Evolutionary conservation across 2,888 invertebrate species (phyloP).

Genomic region (Eretmocerus hayati): DNA sequence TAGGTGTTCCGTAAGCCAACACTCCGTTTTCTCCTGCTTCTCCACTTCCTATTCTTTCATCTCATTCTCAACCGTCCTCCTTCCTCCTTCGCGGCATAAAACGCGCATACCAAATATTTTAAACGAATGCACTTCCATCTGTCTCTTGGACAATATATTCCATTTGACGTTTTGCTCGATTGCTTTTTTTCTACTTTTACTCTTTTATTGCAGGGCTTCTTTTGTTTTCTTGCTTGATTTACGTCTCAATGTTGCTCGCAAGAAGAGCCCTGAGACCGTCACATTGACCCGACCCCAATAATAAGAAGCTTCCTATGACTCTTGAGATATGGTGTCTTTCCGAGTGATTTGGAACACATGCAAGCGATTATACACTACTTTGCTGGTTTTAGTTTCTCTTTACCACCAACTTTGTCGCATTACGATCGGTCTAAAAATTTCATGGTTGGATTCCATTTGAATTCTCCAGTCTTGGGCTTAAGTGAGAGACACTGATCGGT

Average conservation of each 20-base stretch:
- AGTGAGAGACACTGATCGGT: too few relatives aligned
- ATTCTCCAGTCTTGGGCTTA: too few relatives aligned
- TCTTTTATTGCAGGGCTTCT: too few relatives aligned
- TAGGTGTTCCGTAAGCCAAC: constrained; percentile 34
- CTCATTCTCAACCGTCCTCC: constrained; percentile 9
- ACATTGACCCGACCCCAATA: neutral
- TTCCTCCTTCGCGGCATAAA: constrained; percentile 4
- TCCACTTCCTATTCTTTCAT: constrained; percentile 19
- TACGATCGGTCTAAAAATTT: neutral
- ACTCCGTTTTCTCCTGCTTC: constrained; percentile 26
- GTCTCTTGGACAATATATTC: constrained; percentile 18
- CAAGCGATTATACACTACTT: neutral
- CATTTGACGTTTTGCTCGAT: constrained; percentile 17
- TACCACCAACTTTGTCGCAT: neutral
- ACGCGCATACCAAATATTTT: constrained; percentile 4
- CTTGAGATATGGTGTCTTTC: neutral
- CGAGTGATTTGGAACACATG: neutral
- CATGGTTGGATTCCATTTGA: too few relatives aligned
- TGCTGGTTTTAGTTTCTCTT: too few relatives aligned
- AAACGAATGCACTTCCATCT: constrained; percentile 16
- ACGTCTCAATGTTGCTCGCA: constrained; percentile 16
- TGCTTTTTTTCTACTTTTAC: constrained; percentile 19
- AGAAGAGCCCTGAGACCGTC: constrained; percentile 7
- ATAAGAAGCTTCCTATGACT: neutral
- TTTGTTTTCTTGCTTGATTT: constrained; percentile 15